Base-by-base conservation (phyloP, 2,888 invertebrate genomes). In the Aquatica leii region DNA sequence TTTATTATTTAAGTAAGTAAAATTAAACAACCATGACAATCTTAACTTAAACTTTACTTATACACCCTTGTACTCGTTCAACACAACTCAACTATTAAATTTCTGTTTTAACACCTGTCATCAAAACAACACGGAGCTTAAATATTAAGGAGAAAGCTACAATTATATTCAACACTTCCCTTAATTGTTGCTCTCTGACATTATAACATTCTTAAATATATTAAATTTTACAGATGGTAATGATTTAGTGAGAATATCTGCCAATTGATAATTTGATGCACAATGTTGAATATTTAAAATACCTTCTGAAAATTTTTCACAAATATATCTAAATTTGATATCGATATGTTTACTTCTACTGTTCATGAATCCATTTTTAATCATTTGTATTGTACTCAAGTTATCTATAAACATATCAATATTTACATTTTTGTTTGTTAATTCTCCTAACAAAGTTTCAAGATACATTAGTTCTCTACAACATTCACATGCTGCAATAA, bases 341-440 rank as follows among this genome's bases (percentile, higher is more conserved):
- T 48, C 48, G 6, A 48, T 14, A 17, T 48, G 48, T 21, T 17
- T 48, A 17, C 20, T 20, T 8, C 48, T 8, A 18, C 9, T 48
- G 9, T 18, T 48, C n/a, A 20, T 48, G 18, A 20, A 4, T n/a
- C 18, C 18, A 21, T 48, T 48, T 48, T 48, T 21, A 15, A 48
- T 48, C 48, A 48, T 48, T 48, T 20, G 18, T 48, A 48, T 17
- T 17, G 48, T 21, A 48, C 48, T 48, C 12, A 20, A 9, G 21
- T 48, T 48, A 20, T 48, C 48, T 20, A 48, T 20, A 48, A 48
- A 48, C 48, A 48, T 48, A 20, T 48, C 21, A 4, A 18, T 20
- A 48, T 48, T 17, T 15, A 48, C 48, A 17, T 48, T 21, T 18
- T n/a, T 48, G n/a, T 21, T 21, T 11, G 20, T 2, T n/a, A 48